phyloP scores from a whole-genome alignment of 2,113 vertebrate genomes.

The Phocoena phocoena region DNA sequence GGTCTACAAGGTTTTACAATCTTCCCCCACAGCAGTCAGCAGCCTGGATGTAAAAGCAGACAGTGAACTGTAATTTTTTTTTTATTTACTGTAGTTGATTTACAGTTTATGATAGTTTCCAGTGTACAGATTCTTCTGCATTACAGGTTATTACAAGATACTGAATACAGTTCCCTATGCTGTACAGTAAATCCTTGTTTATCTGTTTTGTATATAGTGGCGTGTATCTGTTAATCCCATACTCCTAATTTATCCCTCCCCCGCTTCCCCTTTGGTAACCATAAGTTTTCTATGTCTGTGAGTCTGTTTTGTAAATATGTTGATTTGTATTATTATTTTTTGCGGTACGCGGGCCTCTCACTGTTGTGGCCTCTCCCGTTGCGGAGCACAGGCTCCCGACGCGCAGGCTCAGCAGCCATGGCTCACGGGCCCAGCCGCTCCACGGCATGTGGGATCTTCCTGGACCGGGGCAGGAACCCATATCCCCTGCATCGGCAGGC shows the following conservation, averaged over 20 bases:
- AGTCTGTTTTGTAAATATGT: not conserved
- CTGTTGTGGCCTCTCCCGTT: too few relatives aligned
- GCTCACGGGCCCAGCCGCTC: too few relatives aligned
- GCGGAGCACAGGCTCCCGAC: too few relatives aligned
- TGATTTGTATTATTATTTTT: not conserved
- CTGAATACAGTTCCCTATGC: not conserved
- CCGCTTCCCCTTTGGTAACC: not conserved
- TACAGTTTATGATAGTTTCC: not conserved
- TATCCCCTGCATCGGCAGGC: too few relatives aligned
- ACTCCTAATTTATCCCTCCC: not conserved
- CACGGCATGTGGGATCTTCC: too few relatives aligned
- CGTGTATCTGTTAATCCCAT: not conserved
- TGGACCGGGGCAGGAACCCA: too few relatives aligned
- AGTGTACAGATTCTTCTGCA: not conserved
- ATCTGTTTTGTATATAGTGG: not conserved
- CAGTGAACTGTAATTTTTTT: not conserved
- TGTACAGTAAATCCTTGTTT: not conserved
- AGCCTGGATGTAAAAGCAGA: not conserved
- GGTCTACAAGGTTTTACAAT: not conserved
- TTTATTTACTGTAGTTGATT: not conserved
- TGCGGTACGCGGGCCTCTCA: too few relatives aligned
- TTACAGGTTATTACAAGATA: not conserved
- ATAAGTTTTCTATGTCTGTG: not conserved
- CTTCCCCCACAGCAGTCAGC: not conserved
- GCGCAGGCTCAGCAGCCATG: too few relatives aligned